A percentile compares a stretch with the other conserved stretches of the same genome.
Conservation (phyloP, 2,888 invertebrate genomes). For the Leptinotarsa rubiginosa region DNA sequence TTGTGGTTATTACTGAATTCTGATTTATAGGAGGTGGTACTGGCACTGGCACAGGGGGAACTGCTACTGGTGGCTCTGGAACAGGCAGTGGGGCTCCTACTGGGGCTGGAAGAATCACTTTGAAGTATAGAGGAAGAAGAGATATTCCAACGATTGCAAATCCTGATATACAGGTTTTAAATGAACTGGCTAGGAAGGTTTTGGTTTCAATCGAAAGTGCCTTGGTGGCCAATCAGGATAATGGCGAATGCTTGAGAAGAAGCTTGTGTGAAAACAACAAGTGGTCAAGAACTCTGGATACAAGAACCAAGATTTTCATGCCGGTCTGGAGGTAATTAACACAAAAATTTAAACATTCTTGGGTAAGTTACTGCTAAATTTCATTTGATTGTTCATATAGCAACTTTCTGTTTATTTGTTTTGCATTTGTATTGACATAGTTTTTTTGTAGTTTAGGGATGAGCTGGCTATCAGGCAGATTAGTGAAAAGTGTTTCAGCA, state of each 20-base stretch:
- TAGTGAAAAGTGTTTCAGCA: slow-evolving; percentile 61
- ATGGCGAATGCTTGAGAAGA: slow-evolving; percentile 73
- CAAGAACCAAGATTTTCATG: slow-evolving; percentile 75
- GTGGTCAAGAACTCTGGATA: slow-evolving; percentile 69
- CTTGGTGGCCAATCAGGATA: slow-evolving; percentile 67
- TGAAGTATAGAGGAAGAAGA: slow-evolving; percentile 56
- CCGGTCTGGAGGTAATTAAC: slow-evolving; percentile 78
- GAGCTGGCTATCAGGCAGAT: slow-evolving; percentile 77
- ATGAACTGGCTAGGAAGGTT: slow-evolving; percentile 70
- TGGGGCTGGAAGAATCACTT: slow-evolving; percentile 41
- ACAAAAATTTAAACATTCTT: neutral
- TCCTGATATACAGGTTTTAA: slow-evolving; percentile 65
- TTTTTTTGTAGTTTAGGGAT: slow-evolving; percentile 75
- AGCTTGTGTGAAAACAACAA: slow-evolving; percentile 77
- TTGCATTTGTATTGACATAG: too few relatives aligned
- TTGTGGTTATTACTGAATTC: neutral
- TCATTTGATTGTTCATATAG: too few relatives aligned
- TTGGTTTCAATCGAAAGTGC: slow-evolving; percentile 71
- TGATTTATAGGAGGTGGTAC: slow-evolving; percentile 5
- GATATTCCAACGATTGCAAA: slow-evolving; percentile 56
- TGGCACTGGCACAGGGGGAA: slow-evolving; percentile 37
- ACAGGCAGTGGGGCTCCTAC: slow-evolving; percentile 31
- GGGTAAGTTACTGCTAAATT: too few relatives aligned
- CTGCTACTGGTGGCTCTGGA: slow-evolving; percentile 34
- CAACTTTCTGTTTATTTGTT: too few relatives aligned